Evolutionary conservation across 1,140 invertebrate species (phyloP).

Genomic region (Camponotus vicinus): DNA sequence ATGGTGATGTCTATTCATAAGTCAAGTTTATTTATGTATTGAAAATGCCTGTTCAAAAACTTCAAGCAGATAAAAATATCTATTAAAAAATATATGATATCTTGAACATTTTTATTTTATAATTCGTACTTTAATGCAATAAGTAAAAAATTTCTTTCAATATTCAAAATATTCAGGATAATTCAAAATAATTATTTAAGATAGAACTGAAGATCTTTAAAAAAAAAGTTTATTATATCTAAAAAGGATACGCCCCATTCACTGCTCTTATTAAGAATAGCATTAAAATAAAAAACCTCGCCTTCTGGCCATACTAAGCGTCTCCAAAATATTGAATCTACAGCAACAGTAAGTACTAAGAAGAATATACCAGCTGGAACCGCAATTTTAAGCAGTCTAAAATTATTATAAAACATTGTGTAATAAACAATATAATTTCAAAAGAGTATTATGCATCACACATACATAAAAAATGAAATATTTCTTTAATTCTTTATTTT

Average conservation of each 20-base stretch:
- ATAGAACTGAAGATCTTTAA: constrained; percentile 46
- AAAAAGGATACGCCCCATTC: constrained; percentile 98
- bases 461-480: constrained; percentile 35
- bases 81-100: constrained; percentile 5
- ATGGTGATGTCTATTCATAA: constrained; percentile 93
- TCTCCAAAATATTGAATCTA: constrained; percentile 98
- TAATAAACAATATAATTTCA: neutral
- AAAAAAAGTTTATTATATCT: constrained; percentile 11
- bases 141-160: neutral
- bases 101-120: neutral
- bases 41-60: neutral
- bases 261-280: constrained; percentile 97
- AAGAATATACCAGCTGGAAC: constrained; percentile 90
- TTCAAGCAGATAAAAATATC: neutral
- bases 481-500: no score
- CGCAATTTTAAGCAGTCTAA: constrained; percentile 91
- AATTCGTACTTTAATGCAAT: neutral
- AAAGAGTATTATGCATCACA: neutral
- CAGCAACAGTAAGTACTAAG: constrained; percentile 90
- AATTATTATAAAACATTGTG: constrained; percentile 74
- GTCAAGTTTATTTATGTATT: constrained; percentile 78
- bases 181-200: neutral
- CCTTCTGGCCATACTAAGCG: constrained; percentile 98
- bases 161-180: neutral
- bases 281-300: constrained; percentile 98